phyloP scores from a whole-genome alignment of 2,888 invertebrate species.

The Drosophila nr. fundita region DNA sequence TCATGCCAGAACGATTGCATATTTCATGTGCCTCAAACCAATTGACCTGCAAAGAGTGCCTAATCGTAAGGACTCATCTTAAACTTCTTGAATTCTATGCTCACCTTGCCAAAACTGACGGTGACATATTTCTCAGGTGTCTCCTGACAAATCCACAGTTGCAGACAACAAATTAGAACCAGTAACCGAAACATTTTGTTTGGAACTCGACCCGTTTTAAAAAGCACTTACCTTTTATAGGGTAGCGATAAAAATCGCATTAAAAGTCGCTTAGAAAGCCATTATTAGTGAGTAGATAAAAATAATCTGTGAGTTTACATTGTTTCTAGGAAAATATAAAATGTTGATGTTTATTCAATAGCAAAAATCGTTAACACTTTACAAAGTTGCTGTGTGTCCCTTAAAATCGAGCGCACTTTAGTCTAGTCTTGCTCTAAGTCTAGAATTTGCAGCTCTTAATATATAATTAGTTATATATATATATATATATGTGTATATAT shows the following conservation, averaged over 20 bases:
- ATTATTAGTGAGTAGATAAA: constrained; percentile 37
- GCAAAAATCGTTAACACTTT: constrained; percentile 63
- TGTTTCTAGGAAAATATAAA: constrained; percentile 74
- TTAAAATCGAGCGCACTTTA: constrained; percentile 32
- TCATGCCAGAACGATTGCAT: constrained; percentile 46
- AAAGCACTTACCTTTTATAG: constrained; percentile 41
- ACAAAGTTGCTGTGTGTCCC: constrained; percentile 61
- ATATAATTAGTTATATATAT: constrained; percentile 32
- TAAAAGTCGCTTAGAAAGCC: constrained; percentile 52
- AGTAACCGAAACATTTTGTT: constrained; percentile 48
- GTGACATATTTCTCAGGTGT: constrained; percentile 32
- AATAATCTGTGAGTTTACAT: not conserved
- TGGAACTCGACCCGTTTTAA: constrained; percentile 14
- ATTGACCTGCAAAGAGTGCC: constrained; percentile 34
- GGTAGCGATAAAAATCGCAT: constrained; percentile 20
- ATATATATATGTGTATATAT: not conserved
- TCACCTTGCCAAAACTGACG: constrained; percentile 47
- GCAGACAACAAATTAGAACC: constrained; percentile 34
- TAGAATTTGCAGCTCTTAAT: constrained; percentile 40
- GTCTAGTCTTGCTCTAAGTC: constrained; percentile 35
- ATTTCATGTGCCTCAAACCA: constrained; percentile 58
- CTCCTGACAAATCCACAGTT: constrained; percentile 7
- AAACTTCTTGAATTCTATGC: not conserved
- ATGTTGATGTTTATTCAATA: constrained; percentile 64
- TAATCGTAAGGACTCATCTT: no score